Base-by-base conservation (phyloP, 2,797 vertebrate genomes). In the Synanceia verrucosa region DNA sequence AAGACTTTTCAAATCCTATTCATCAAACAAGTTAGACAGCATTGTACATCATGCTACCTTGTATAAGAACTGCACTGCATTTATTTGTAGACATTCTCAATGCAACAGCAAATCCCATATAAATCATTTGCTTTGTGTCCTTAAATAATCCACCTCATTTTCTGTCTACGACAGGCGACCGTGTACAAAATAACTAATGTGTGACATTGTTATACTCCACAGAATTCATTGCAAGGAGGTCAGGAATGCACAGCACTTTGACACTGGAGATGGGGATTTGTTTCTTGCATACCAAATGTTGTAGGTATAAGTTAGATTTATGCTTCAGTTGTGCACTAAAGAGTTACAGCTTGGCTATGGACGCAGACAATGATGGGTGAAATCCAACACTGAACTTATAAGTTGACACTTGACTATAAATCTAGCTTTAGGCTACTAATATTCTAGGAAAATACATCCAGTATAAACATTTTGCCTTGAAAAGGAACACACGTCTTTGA, bases 1-100 rank as follows among this genome's bases (percentile, higher is more conserved):
- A 70, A 11, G 31, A 59, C 58, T 75, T 80, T 68, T 72, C 18
- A 26, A 65, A 69, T 73, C 46, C 5, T 44, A 63, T 6, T 51
- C 41, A 52, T 74, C 50, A 58, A 51, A 51, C 9, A 47, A 39
- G 26, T 65, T 65, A 52, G 61, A 74, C 64, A 72, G 61, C 31
- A 44, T 39, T 70, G 24, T 31, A 10, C 19, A 41, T 29, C 37
- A 33, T 41, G n/a, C 16, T 33, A 33, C 51, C 28, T 29, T 7
- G 18, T 13, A 18, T 33, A 18, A 62, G 63, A 65, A 52, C 41
- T 6, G 5, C 13, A 64, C 5, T 41, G 26, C 4, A 60, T 29
- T 14, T 31, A 44, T 59, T 43, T 62, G 3, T 12, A 19, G 19
- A 24, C 10, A 6, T n/a, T 16, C 24, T 69, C 29, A 53, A 16